Percentiles rank a stretch among this genome's conserved stretches.
Evolutionary conservation across 2,113 vertebrate species (phyloP).

Genomic region (Lagopus muta): DNA sequence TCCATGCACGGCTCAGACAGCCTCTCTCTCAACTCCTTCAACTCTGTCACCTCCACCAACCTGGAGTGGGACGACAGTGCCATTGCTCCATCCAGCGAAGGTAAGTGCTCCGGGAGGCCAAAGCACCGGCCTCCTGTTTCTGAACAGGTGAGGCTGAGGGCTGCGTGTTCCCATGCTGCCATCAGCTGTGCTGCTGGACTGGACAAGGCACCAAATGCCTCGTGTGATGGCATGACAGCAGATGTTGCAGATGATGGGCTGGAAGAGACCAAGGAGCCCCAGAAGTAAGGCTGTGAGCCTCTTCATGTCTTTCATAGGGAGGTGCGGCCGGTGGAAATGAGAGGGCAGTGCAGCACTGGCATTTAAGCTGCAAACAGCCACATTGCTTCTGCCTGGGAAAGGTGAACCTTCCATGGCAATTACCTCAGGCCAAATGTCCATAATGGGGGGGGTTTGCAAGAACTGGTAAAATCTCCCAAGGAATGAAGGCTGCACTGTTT

Average conservation of each 20-base stretch:
- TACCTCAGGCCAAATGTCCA: not conserved
- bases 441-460: not conserved
- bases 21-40: conserved; percentile 96
- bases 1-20: conserved; percentile 88
- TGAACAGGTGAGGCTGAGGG: not conserved
- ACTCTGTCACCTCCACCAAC: conserved; percentile 96
- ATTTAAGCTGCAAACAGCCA: not conserved
- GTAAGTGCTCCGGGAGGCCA: conserved; percentile 65
- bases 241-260: not conserved
- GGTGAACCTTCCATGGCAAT: not conserved
- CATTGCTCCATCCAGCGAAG: conserved; percentile 98
- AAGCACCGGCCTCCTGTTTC: not conserved
- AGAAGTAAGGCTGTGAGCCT: not conserved
- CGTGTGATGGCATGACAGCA: no score
- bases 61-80: conserved; percentile 98
- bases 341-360: not conserved
- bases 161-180: not conserved
- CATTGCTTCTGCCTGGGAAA: not conserved
- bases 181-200: not conserved
- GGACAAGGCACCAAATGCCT: fast-evolving
- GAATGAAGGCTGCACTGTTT: fast-evolving
- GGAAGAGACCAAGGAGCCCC: not conserved
- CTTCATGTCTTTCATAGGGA: not conserved
- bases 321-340: not conserved
- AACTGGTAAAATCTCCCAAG: not conserved